Evolutionary conservation across 2,797 vertebrate genomes (phyloP).

Genomic region (Gouania willdenowi): DNA sequence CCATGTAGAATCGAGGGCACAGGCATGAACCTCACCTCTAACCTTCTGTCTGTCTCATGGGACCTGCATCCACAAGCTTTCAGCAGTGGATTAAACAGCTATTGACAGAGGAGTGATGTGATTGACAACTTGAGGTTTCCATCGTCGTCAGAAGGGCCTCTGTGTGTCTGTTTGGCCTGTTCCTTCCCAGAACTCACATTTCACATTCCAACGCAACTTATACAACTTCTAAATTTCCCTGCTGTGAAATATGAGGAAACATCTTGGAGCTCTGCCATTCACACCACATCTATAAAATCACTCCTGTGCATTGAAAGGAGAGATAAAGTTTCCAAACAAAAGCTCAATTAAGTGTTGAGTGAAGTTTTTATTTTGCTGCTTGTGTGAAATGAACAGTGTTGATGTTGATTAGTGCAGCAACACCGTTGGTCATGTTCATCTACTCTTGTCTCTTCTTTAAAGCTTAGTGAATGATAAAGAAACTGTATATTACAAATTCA

Average conservation of each 20-base stretch:
- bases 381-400: too few relatives aligned
- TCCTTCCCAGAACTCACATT: slow-evolving; percentile 55
- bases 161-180: slow-evolving; percentile 30
- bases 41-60: slow-evolving; percentile 34
- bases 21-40: slow-evolving; percentile 46
- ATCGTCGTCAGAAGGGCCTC: slow-evolving; percentile 44
- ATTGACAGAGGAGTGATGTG: slow-evolving; percentile 65
- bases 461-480: too few relatives aligned
- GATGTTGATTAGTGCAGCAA: too few relatives aligned
- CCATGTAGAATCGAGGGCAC: too few relatives aligned
- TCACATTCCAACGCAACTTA: slow-evolving; percentile 54
- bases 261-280: slow-evolving; percentile 18
- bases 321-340: slow-evolving; percentile 29
- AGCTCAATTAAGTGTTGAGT: slow-evolving; percentile 29
- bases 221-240: slow-evolving; percentile 42
- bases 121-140: slow-evolving; percentile 63
- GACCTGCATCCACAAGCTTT: slow-evolving; percentile 47
- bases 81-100: slow-evolving; percentile 59
- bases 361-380: slow-evolving; percentile 38
- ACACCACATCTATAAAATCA: slow-evolving; percentile 18
- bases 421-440: too few relatives aligned
- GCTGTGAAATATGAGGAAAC: slow-evolving; percentile 19
- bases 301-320: slow-evolving; percentile 6
- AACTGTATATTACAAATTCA: too few relatives aligned
- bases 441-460: too few relatives aligned